phyloP scores from a whole-genome alignment of 2,888 invertebrate species.

The Drosophila dives region DNA sequence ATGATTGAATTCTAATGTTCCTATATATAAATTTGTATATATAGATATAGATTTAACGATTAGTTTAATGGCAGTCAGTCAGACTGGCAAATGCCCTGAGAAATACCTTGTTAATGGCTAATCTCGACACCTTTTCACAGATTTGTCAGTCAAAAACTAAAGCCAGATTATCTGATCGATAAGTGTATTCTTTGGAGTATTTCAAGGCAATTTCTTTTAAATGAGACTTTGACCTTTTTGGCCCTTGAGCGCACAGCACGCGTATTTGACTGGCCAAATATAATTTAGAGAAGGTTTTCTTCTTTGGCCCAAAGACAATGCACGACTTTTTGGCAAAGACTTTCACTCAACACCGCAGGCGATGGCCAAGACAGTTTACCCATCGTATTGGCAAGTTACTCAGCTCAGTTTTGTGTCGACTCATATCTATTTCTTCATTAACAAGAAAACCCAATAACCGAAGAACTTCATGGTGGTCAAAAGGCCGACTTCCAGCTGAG shows the following conservation, averaged over 20 bases:
- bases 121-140: conserved; percentile 7
- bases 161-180: conserved; percentile 43
- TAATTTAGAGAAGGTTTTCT: conserved; percentile 17
- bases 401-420: conserved; percentile 51
- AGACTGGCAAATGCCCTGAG: conserved; percentile 5
- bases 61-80: conserved; percentile 31
- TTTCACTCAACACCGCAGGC: conserved; percentile 71
- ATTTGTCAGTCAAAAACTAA: background rate
- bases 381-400: conserved; percentile 45
- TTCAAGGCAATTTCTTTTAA: conserved; percentile 41
- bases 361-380: conserved; percentile 40
- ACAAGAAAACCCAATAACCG: conserved; percentile 54
- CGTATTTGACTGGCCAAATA: conserved; percentile 30
- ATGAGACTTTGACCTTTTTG: conserved; percentile 19
- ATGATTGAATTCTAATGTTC: conserved; percentile 68
- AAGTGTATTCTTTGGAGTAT: conserved; percentile 9
- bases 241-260: conserved; percentile 42
- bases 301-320: conserved; percentile 56
- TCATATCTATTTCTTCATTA: conserved; percentile 75
- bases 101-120: conserved; percentile 11
- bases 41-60: conserved; percentile 53
- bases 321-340: conserved; percentile 68
- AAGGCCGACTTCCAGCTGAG: conserved; percentile 66
- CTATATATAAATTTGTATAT: background rate
- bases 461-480: conserved; percentile 72